A percentile compares a stretch with the other conserved stretches of the same genome.
phyloP scores from a whole-genome alignment of 2,888 invertebrate genomes.

The Lycia hirtaria region DNA sequence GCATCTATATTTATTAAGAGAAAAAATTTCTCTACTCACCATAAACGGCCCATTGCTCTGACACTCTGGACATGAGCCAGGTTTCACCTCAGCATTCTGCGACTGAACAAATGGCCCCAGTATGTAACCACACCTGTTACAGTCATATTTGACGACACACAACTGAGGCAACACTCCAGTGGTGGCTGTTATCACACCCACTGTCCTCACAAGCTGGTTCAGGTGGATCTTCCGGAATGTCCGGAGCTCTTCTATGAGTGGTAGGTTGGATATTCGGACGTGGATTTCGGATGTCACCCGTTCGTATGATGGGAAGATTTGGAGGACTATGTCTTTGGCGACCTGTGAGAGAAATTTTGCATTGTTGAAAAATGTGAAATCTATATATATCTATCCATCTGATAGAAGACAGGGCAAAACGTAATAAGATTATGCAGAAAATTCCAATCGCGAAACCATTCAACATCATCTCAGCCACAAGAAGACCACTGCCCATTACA shows the following conservation, averaged over 20 bases:
- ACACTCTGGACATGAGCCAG: constrained; percentile 99
- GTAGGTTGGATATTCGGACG: constrained; percentile 97
- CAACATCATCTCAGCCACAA: too few species aligned
- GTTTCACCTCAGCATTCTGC: constrained; percentile 96
- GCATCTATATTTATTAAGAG: too few species aligned
- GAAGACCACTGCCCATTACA: too few species aligned
- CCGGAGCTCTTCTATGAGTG: constrained; percentile 97
- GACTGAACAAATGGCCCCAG: constrained; percentile 98
- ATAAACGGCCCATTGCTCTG: constrained; percentile 98
- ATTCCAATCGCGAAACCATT: too few species aligned
- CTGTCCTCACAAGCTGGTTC: constrained; percentile 95
- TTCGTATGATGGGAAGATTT: constrained; percentile 98
- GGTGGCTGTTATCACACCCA: constrained; percentile 97
- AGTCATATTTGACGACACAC: constrained; percentile 98
- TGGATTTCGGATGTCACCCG: constrained; percentile 97
- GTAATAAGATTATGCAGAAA: too few species aligned
- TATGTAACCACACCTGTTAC: constrained; percentile 97
- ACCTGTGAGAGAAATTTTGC: constrained; percentile 61
- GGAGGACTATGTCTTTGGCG: constrained; percentile 95
- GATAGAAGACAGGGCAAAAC: too few species aligned
- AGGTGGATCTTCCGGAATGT: constrained; percentile 95
- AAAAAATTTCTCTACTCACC: constrained; percentile 73
- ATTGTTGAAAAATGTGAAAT: background rate
- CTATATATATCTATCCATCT: too few species aligned
- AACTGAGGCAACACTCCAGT: constrained; percentile 98